A percentile compares a stretch with the other conserved stretches of the same genome.
These are phyloP conservation scores for Spongilla lacustris DNA, from an alignment of 37 sponge, comb jelly and placozoan species.

Conservation along the genomic window DNA sequence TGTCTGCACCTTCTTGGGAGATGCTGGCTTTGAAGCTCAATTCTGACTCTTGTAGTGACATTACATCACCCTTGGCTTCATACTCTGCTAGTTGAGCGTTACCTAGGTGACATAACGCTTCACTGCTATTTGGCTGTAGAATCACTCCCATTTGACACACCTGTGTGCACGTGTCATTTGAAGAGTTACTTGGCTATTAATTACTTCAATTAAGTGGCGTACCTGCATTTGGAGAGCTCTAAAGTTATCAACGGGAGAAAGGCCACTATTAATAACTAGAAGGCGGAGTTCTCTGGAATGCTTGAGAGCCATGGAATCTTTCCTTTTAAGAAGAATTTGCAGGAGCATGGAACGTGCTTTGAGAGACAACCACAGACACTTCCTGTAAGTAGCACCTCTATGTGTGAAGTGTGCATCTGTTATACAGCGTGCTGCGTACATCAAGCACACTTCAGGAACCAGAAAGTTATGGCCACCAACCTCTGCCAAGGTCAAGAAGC, in stretches of 20 bases:
- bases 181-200: not conserved
- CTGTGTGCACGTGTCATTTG: constrained; percentile 23
- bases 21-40: constrained; percentile 87
- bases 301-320: constrained; percentile 18
- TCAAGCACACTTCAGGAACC: constrained; percentile 26
- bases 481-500: constrained; percentile 46
- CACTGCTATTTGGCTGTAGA: constrained; percentile 78
- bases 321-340: constrained; percentile 24
- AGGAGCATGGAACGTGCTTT: constrained; percentile 55
- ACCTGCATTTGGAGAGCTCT: constrained; percentile 83
- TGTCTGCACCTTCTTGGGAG: constrained; percentile 74
- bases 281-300: constrained; percentile 69
- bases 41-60: constrained; percentile 74
- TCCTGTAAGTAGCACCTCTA: constrained; percentile 52
- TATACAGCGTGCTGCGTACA: constrained; percentile 28
- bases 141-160: constrained; percentile 76
- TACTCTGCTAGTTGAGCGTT: constrained; percentile 78
- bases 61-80: constrained; percentile 55
- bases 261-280: constrained; percentile 46
- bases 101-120: constrained; percentile 85
- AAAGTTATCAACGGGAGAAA: constrained; percentile 43
- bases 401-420: constrained; percentile 35
- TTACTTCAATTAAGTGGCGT: too few species aligned
- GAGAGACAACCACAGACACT: constrained; percentile 55
- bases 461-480: constrained; percentile 60